Base-by-base conservation (phyloP, 2,797 vertebrate species). In the Coranthus polyacanthus region DNA sequence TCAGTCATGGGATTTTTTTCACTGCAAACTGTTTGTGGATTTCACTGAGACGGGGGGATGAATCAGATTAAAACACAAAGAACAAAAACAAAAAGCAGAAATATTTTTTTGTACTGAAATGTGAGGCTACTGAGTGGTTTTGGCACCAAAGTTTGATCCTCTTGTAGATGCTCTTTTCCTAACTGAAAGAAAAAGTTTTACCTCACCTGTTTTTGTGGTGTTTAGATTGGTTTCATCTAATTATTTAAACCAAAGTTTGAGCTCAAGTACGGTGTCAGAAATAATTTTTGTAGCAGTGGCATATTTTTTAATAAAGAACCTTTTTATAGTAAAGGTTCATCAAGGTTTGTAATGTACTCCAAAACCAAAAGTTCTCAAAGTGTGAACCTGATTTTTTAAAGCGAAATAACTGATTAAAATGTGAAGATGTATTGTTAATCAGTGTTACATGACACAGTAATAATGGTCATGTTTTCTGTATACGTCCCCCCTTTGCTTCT, bases 121-220 rank as follows among this genome's bases (percentile, higher is more conserved):
- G 55, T 75, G 44, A 81, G 46, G 71, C 78, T 78, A 70, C 68
- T 78, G 79, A 78, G 65, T 76, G 11, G 17, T 57, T 79, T 61
- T 78, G 79, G 82, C 71, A 83, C 85, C 85, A 88, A 82, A 84
- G 82, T 79, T 81, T 41, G 75, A 74, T 78, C 76, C 57, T 82
- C 38, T 57, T 74, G 63, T 76, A 29, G 29, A 68, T 15, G 12
- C 66, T 67, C 17, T 68, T 70, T 75, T 77, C 64, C 61, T 78
- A 68, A 51, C 53, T 13, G 17, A 79, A 43, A 32, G 37, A 32
- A 32, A 32, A 54, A 72, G 42, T 71, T 74, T 37, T 47, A 77
- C 43, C 50, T 81, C 44, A 51, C 32, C 53, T 79, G 67, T 84
- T 64, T 77, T 57, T 62, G 52, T 84, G 66, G 49, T 55, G 60